Evolutionary conservation across 2,888 invertebrate genomes (phyloP).

Genomic region (Caradrina kadenii): DNA sequence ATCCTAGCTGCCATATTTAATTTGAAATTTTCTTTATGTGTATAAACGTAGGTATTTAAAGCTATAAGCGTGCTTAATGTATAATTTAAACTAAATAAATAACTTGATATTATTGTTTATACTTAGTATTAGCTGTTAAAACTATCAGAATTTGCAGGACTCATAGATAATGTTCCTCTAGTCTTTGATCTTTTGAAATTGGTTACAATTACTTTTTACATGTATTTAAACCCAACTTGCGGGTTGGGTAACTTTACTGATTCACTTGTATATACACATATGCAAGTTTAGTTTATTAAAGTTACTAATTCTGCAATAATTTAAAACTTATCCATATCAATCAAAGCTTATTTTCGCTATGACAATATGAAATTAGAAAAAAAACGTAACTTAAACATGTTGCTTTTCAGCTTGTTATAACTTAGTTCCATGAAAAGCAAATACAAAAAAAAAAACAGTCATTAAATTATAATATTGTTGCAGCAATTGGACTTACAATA

Average conservation of each 20-base stretch:
- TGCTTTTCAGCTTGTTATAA: conserved; percentile 62
- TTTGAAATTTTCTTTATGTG: conserved; percentile 72
- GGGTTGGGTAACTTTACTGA: too few relatives aligned
- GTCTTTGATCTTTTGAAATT: conserved; percentile 63
- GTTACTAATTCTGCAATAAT: conserved; percentile 43
- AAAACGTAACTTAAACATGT: conserved; percentile 29
- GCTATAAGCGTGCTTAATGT: conserved; percentile 71
- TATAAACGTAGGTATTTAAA: conserved; percentile 69
- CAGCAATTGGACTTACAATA: conserved; percentile 62
- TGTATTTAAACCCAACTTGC: conserved; percentile 24
- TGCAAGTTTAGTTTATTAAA: conserved; percentile 48
- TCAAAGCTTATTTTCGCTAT: conserved; percentile 42
- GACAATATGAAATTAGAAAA: conserved; percentile 16
- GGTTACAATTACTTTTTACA: conserved; percentile 45
- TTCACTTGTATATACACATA: conserved; percentile 9
- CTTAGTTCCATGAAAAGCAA: conserved; percentile 56
- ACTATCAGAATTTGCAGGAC: conserved; percentile 54
- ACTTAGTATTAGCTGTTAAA: conserved; percentile 63
- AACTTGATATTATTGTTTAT: conserved; percentile 60
- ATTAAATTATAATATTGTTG: conserved; percentile 53
- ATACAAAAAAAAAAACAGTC: conserved; percentile 71
- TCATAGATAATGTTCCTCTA: conserved; percentile 62
- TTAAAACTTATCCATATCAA: conserved; percentile 34
- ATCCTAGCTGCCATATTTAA: conserved; percentile 84
- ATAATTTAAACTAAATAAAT: conserved; percentile 63